Conservation (phyloP, 2,888 invertebrate species). For the Sympetrum striolatum region DNA sequence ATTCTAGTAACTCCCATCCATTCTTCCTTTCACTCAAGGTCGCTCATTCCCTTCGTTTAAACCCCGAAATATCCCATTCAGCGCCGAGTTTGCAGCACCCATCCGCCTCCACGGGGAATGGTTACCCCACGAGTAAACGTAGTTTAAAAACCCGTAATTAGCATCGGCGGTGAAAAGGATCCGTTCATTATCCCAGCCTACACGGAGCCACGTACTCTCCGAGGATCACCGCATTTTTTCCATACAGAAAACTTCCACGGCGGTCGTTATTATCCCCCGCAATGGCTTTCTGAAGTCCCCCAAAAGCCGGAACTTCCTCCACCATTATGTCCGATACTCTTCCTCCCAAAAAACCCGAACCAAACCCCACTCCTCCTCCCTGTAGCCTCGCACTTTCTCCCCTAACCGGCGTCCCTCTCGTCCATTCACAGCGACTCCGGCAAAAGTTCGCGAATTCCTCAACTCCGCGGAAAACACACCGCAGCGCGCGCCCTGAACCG, state of each 20-base stretch:
- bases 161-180: neutral
- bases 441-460: slow-evolving; percentile 13
- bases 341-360: neutral
- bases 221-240: neutral
- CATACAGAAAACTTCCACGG: slow-evolving; percentile 1
- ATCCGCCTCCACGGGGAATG: too few relatives aligned
- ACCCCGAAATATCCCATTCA: too few relatives aligned
- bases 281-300: neutral
- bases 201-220: neutral
- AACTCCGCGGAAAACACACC: neutral
- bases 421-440: neutral
- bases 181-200: neutral
- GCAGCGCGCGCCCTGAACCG: neutral
- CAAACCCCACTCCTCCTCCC: neutral
- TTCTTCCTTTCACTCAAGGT: too few relatives aligned
- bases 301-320: slow-evolving; percentile 28
- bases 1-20: too few relatives aligned
- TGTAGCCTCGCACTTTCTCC: neutral
- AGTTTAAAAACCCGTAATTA: neutral
- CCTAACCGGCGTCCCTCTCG: neutral
- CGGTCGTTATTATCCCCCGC: neutral
- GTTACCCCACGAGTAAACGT: neutral
- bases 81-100: too few relatives aligned
- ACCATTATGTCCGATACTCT: slow-evolving; percentile 32
- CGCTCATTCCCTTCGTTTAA: too few relatives aligned